These are phyloP conservation scores for Muricea muricata DNA, from an alignment of 92 coral and sea anemone species.

Conservation along the genomic window DNA sequence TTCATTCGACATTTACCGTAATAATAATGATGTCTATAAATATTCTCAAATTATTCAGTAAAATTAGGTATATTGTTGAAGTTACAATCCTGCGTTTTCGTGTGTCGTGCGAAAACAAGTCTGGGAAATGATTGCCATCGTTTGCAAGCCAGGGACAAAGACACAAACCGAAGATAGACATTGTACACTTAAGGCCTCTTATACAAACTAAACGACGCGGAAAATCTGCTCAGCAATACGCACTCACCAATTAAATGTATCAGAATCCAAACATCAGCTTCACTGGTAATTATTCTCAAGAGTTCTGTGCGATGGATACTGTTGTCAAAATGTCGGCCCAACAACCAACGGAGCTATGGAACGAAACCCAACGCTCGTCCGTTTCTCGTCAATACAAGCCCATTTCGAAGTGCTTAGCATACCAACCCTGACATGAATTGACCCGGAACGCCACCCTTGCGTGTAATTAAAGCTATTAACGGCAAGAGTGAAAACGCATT, in stretches of 20 bases:
- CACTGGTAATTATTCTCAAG: background rate
- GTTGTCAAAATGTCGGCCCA: background rate
- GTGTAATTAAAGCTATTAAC: conserved; percentile 14
- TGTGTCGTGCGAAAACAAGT: background rate
- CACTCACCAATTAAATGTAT: background rate
- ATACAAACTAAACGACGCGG: background rate
- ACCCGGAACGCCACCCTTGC: conserved; percentile 49
- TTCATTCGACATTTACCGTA: background rate
- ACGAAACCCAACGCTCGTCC: conserved; percentile 1
- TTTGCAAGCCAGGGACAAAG: background rate
- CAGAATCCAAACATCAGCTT: conserved; percentile 1
- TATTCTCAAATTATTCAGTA: background rate
- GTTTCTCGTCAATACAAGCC: background rate
- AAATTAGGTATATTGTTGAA: background rate
- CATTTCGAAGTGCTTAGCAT: conserved; percentile 33
- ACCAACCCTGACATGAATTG: conserved; percentile 38
- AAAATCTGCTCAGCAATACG: background rate
- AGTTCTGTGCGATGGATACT: background rate
- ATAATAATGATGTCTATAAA: background rate
- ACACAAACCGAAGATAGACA: background rate
- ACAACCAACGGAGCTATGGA: background rate
- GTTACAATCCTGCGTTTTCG: background rate
- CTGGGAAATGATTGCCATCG: background rate
- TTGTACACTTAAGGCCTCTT: background rate
- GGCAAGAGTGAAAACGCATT: background rate